Base-by-base conservation (phyloP, 2,113 vertebrate genomes). In the Scatophagus argus region DNA sequence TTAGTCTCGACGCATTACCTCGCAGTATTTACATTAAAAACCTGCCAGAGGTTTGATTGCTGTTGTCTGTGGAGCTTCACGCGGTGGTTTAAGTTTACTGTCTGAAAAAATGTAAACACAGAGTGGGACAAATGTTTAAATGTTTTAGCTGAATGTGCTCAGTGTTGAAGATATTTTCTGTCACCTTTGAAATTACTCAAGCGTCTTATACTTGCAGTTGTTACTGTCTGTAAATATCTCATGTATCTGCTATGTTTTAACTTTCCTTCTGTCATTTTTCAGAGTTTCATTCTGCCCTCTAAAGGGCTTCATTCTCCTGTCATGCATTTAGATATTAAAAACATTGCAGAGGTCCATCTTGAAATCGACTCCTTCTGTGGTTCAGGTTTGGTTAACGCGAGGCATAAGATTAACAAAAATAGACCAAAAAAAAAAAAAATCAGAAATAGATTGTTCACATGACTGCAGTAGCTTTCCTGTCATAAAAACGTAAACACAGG, bases 1-100 rank as follows among this genome's bases (percentile, higher is more conserved):
- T 49, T 21, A 74, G 41, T 27, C 43, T 46, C 21, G 60, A 36
- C 71, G 19, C 11, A 12, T 25, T 77, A 38, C 38, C 25, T 74
- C 27, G 39, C 19, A 47, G 14, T 66, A 62, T 71, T 44, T 44
- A 62, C 1, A 12, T 27, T 3, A 27, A 74, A 69, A 12, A 38
- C 27, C n/a, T 6, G 21, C 23, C 17, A 5, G 0, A 2, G 8
- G 46, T 54, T 61, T 16, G 36, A n/a, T n/a, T n/a, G 8, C 29
- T 19, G 19, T 38, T 52, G 3, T 36, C n/a, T 17, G 31, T 38
- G 8, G 19, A 36, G 16, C 51, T 56, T 49, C 32, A 51, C 17
- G 17, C 29, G 32, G 49, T 31, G 23, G 12, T 39, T 51, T 25
- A 29, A 60, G 43, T 31, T 43, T 7, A 23, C 17, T 44, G 11